These are phyloP conservation scores for Prosopocoilus inquinatus DNA, from an alignment of 2,888 invertebrate species.

Conservation along the genomic window DNA sequence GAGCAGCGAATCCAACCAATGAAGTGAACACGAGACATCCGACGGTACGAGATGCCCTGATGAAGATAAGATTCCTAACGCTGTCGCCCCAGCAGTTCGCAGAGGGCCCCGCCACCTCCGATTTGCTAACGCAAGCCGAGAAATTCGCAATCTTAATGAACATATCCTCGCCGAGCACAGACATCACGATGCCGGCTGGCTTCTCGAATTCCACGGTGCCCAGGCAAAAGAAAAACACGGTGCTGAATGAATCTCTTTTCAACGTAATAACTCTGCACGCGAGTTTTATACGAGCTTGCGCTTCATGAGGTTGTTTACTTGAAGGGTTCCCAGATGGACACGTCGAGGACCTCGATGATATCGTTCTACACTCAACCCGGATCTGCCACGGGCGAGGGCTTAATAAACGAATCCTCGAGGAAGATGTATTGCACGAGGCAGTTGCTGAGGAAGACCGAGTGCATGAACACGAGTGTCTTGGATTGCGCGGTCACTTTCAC, in stretches of 20 bases:
- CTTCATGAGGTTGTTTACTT: no score
- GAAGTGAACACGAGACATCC: slow-evolving; percentile 34
- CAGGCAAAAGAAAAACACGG: slow-evolving; percentile 12
- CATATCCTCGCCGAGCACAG: slow-evolving; percentile 69
- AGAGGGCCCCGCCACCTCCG: slow-evolving; percentile 74
- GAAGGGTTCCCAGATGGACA: slow-evolving; percentile 41
- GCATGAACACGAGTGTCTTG: slow-evolving; percentile 71
- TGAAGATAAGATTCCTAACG: slow-evolving; percentile 77
- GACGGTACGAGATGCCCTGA: slow-evolving; percentile 64
- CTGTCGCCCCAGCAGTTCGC: slow-evolving; percentile 80
- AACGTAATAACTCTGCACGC: slow-evolving; percentile 2
- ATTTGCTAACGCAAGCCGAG: slow-evolving; percentile 72
- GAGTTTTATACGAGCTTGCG: background rate
- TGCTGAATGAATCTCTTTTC: slow-evolving; percentile 12
- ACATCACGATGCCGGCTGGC: slow-evolving; percentile 70
- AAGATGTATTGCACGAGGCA: slow-evolving; percentile 71
- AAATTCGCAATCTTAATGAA: slow-evolving; percentile 81
- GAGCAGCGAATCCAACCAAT: slow-evolving; percentile 28
- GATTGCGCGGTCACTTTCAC: slow-evolving; percentile 79
- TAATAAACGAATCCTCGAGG: slow-evolving; percentile 29
- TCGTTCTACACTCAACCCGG: slow-evolving; percentile 34
- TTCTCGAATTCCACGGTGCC: slow-evolving; percentile 57
- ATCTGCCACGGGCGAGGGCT: slow-evolving; percentile 22
- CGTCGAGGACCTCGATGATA: slow-evolving; percentile 44
- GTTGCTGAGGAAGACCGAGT: slow-evolving; percentile 67